Percentiles rank a stretch among this genome's conserved stretches.
Conservation (phyloP, 2,113 vertebrate genomes). For the Sphyrna mokarran region DNA sequence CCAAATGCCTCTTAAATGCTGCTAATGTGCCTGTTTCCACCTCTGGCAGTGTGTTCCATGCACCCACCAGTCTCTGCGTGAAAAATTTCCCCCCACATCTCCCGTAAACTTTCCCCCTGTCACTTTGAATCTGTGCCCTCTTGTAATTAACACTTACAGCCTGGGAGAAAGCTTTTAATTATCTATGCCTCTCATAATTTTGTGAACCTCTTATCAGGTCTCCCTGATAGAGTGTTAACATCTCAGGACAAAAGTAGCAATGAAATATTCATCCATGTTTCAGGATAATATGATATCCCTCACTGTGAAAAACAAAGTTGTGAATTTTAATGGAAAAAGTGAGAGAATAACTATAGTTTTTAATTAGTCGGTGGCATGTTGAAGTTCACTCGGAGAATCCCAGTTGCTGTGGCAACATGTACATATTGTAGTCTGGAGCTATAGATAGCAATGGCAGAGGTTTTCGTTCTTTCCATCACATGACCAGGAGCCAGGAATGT, state of each 20-base stretch:
- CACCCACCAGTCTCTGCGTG: too few species aligned
- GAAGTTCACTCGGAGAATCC: not conserved
- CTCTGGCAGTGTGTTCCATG: too few species aligned
- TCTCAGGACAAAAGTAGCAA: not conserved
- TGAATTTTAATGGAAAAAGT: not conserved
- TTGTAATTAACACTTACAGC: too few species aligned
- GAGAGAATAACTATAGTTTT: not conserved
- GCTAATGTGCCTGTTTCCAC: too few species aligned
- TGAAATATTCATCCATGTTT: not conserved
- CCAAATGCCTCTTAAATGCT: too few species aligned
- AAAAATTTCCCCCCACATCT: too few species aligned
- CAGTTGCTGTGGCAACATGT: not conserved
- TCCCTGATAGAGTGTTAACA: not conserved
- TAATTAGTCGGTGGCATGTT: not conserved
- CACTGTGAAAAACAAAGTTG: not conserved
- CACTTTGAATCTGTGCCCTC: too few species aligned
- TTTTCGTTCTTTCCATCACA: not conserved
- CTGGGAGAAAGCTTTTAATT: too few species aligned
- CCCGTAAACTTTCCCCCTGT: too few species aligned
- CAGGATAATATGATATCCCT: not conserved
- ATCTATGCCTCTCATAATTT: too few species aligned
- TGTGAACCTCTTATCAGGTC: too few species aligned
- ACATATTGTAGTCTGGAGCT: not conserved
- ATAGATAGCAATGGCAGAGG: not conserved
- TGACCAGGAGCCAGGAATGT: not conserved